phyloP scores from a whole-genome alignment of 2,888 invertebrate species.

The Phaedon cochleariae region DNA sequence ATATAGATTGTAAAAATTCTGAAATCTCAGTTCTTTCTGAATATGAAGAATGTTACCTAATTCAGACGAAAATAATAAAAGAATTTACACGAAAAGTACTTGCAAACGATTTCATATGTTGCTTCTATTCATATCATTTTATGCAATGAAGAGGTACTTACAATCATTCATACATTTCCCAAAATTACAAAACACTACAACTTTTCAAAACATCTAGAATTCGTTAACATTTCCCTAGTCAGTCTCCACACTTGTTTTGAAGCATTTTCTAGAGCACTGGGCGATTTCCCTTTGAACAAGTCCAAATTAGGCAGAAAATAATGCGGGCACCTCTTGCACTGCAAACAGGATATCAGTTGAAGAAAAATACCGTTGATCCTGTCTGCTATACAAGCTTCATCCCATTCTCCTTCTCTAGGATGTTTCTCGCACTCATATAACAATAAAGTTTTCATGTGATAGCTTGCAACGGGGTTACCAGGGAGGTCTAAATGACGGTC shows the following conservation, averaged over 20 bases:
- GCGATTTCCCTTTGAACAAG: slow-evolving; percentile 81
- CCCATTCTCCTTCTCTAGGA: slow-evolving; percentile 82
- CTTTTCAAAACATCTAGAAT: slow-evolving; percentile 80
- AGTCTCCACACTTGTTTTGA: slow-evolving; percentile 84
- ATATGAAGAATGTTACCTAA: not conserved
- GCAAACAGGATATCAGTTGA: slow-evolving; percentile 84
- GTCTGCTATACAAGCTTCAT: slow-evolving; percentile 79
- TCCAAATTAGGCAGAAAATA: slow-evolving; percentile 85
- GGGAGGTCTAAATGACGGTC: slow-evolving; percentile 81
- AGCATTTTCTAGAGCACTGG: slow-evolving; percentile 78
- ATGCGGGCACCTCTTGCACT: slow-evolving; percentile 84
- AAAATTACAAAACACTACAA: slow-evolving; percentile 63
- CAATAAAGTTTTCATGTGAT: slow-evolving; percentile 79
- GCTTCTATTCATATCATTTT: too few species aligned
- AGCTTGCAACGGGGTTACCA: slow-evolving; percentile 79
- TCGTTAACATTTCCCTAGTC: slow-evolving; percentile 79
- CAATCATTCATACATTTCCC: slow-evolving; percentile 8
- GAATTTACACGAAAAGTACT: too few species aligned
- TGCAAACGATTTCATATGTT: too few species aligned
- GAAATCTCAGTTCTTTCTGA: not conserved
- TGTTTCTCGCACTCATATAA: slow-evolving; percentile 90
- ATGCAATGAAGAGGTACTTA: slow-evolving; percentile 4
- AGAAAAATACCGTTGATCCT: slow-evolving; percentile 82
- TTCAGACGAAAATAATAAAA: not conserved
- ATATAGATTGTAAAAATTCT: not conserved